Evolutionary conservation across 2,797 vertebrate species (phyloP).

Genomic region (Sebastes vulpes): DNA sequence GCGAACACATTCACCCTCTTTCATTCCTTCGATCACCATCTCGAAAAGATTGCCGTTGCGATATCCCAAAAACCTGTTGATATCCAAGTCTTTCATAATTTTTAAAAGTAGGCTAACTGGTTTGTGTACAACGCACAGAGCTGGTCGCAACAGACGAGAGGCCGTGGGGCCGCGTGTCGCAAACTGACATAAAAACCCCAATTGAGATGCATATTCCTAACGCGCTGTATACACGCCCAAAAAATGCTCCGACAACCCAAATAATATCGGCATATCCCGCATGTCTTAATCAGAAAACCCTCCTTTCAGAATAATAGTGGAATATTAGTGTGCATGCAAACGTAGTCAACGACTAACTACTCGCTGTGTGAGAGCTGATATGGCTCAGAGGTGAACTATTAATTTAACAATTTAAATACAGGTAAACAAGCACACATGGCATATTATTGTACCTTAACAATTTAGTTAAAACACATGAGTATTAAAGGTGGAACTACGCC

Average conservation of each 20-base stretch:
- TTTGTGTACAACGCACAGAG: too few relatives aligned
- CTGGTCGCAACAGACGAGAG: accelerated
- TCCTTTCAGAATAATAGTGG: background rate
- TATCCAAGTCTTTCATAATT: too few relatives aligned
- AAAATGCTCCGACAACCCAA: background rate
- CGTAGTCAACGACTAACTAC: too few relatives aligned
- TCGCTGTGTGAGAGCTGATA: background rate
- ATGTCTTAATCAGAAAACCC: background rate
- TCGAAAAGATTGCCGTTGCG: background rate
- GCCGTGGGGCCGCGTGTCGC: background rate
- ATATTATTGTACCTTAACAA: background rate
- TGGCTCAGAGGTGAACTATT: background rate
- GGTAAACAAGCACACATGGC: background rate
- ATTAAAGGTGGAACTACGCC: background rate
- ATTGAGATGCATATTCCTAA: background rate
- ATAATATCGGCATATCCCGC: background rate
- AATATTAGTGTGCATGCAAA: too few relatives aligned
- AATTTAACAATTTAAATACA: background rate
- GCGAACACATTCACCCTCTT: background rate
- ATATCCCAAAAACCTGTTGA: background rate
- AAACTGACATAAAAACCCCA: background rate
- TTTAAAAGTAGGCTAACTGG: too few relatives aligned
- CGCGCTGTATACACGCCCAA: background rate
- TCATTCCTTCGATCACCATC: background rate
- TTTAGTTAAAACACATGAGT: background rate